Evolutionary conservation across 2,797 vertebrate genomes (phyloP).

Genomic region (Euphonia xanthogaster): DNA sequence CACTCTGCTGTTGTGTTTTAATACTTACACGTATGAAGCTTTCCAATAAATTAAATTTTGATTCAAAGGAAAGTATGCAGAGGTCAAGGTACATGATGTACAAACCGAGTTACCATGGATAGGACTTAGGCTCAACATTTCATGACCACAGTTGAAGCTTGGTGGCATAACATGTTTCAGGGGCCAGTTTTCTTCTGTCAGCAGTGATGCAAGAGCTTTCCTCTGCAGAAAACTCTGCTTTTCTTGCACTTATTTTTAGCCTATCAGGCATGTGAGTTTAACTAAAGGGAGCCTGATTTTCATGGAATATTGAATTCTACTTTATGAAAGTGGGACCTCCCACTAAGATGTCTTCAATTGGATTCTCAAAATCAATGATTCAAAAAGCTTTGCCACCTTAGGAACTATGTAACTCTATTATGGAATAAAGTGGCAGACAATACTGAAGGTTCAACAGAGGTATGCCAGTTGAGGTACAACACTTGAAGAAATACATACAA

Average conservation of each 20-base stretch:
- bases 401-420: background rate
- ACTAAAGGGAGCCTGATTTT: background rate
- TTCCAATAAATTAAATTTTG: background rate
- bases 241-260: background rate
- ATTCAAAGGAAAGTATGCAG: background rate
- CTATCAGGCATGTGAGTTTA: background rate
- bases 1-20: background rate
- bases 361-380: background rate
- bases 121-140: background rate
- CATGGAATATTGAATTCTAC: background rate
- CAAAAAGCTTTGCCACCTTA: background rate
- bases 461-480: background rate
- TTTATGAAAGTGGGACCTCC: background rate
- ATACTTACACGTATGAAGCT: background rate
- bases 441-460: background rate
- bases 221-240: background rate
- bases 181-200: background rate
- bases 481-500: background rate
- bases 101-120: background rate
- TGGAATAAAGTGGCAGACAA: background rate
- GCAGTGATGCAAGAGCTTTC: background rate
- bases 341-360: background rate
- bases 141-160: background rate
- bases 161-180: background rate
- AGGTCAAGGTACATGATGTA: rapidly evolving